Evolutionary conservation across 37 sponge, comb jelly and placozoan genomes (phyloP), one percentile per base, ranked within the genome.

Genomic region (Eunapius fragilis): DNA sequence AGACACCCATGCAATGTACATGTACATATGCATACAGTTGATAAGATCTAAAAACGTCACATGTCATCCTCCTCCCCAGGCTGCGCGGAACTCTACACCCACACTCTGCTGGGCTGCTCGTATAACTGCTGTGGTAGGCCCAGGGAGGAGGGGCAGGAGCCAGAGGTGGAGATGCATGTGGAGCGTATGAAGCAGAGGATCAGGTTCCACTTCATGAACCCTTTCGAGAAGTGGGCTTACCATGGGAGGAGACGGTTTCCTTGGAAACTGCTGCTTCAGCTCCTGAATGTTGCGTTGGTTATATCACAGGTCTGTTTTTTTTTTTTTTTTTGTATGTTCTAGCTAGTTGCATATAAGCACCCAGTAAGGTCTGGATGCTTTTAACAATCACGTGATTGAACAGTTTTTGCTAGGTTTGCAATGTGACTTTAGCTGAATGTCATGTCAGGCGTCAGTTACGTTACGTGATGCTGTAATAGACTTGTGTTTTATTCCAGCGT

Each of bases 191-290:
- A 92, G 68, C 67, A 75, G 0, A 72, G 67, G n/a, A 85, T 97
- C 26, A 70, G 80, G 69, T 97, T 91, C 73, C 95, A 97, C 67
- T 97, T 97, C 74, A 88, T 92, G 93, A 97, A 95, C 72, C 97
- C 97, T 24, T 97, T 97, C 71, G 82, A 97, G 68, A 97, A 97
- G 82, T 94, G 93, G 92, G 84, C 58, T 28, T 83, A 92, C 58
- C 25, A 47, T 33, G 67, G 36, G 75, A 83, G 86, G 30, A 72
- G 91, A 25, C 34, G 94, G 37, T 91, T 93, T 69, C 97, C 97
- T 10, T 95, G 93, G 91, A 97, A 97, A 87, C 86, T 97, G 26
- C 28, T 95, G 25, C 67, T 95, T n/a, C 97, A 95, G 75, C 14
- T 95, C 0, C 69, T 90, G 30, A 87, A 86, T 22, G 81, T 93